These are phyloP conservation scores for Crambe crambe DNA, from an alignment of 37 sponge, comb jelly and placozoan genomes.

Conservation along the genomic window DNA sequence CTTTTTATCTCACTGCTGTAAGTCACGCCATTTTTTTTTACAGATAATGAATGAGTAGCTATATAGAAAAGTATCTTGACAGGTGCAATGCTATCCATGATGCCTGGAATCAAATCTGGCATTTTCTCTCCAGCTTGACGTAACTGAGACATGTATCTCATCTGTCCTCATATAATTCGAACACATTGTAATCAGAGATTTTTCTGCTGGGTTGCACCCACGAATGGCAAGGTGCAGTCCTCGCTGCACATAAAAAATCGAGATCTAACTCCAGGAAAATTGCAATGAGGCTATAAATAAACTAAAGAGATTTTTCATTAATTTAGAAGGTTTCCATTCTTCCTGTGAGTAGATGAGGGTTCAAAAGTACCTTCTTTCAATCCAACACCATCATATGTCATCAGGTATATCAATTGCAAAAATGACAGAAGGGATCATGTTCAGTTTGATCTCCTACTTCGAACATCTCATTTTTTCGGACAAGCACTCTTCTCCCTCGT, in stretches of 20 bases:
- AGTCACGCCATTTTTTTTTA: constrained; percentile 30
- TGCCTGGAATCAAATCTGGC: constrained; percentile 14
- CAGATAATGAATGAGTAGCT: constrained; percentile 38
- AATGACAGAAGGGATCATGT: no score
- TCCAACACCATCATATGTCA: no score
- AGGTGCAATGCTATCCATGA: constrained; percentile 24
- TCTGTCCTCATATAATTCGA: constrained; percentile 23
- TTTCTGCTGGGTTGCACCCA: constrained; percentile 53
- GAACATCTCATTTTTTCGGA: no score
- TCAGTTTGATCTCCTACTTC: no score
- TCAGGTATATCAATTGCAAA: no score
- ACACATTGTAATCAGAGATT: constrained; percentile 62
- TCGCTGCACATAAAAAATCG: constrained; percentile 36
- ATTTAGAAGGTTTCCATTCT: background rate
- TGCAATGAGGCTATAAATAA: constrained; percentile 50
- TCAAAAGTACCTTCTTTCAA: no score
- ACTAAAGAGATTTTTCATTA: constrained; percentile 23
- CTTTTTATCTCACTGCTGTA: constrained; percentile 21
- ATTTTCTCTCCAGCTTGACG: constrained; percentile 23
- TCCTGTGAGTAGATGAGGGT: constrained; percentile 19
- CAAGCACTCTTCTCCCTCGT: constrained; percentile 41
- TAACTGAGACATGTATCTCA: constrained; percentile 38
- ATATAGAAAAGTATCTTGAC: constrained; percentile 28
- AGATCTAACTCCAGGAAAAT: constrained; percentile 46
- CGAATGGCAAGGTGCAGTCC: constrained; percentile 64